Evolutionary conservation across 2,113 vertebrate species (phyloP), one percentile per base, ranked within the genome.

Genomic region (Perca schrenkii): DNA sequence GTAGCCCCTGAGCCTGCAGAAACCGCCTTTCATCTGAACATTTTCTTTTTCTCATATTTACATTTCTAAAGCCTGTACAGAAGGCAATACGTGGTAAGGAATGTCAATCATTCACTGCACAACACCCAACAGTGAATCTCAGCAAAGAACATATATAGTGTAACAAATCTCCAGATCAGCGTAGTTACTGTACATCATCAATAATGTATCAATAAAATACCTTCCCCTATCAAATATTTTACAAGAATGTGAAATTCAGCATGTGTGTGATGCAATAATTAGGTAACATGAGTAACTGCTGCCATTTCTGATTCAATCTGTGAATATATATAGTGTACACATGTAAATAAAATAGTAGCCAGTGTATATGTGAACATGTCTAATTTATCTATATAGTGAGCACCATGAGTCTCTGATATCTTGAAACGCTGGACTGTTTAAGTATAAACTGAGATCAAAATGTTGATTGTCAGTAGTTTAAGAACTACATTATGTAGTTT

Each of bases 131-230:
- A 60, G 25, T 34, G 49, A 77, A 75, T 50, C 21, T 82, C 57
- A 77, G 63, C 57, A 78, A 64, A 58, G 19, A 53, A 70, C 19
- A 36, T 64, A 25, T 14, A 64, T n/a, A 67, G 25, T 77, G 91
- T 90, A 93, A 93, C 88, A 84, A 79, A 85, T 72, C 66, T 90
- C 83, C 79, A 82, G 22, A 50, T 74, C 65, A 54, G 54, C 11
- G 69, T 47, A 79, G 75, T 63, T 61, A 57, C 57, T 65, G 47
- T 56, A 56, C 60, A 74, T 53, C 16, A 75, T 82, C 46, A 82
- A 34, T 50, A 69, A 67, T 36, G 8, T 21, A 40, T 66, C 76
- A 64, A 43, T 56, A 82, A 47, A 86, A 69, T 54, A 73, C 34
- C 21, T 54, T 83, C 68, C 67, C 47, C 46, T 17, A 43, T 58